These are phyloP conservation scores for Paracentrotus lividus DNA, from an alignment of 53 echinoderm and acorn worm genomes.

Conservation along the genomic window DNA sequence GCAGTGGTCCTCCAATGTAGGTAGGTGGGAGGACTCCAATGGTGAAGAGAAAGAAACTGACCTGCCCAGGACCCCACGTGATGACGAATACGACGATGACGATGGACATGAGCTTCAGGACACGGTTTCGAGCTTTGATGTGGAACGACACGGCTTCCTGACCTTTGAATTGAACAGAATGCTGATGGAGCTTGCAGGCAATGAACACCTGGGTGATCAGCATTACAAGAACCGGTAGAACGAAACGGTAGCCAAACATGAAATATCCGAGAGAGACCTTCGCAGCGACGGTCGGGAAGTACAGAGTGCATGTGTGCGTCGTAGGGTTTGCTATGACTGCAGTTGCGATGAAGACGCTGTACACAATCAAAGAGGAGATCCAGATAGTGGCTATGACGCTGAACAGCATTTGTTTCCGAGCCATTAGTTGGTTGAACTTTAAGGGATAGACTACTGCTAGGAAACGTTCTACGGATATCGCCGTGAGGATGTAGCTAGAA, in stretches of 20 bases:
- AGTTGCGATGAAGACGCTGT: constrained; percentile 15
- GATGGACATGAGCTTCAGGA: constrained; percentile 53
- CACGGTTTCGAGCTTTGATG: constrained; percentile 52
- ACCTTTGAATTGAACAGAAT: background rate
- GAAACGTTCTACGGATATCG: constrained; percentile 53
- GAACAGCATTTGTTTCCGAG: constrained; percentile 10
- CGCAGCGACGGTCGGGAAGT: background rate
- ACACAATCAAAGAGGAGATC: background rate
- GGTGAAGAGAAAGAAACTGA: constrained; percentile 51
- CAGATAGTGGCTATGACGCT: background rate
- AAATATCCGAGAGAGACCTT: constrained; percentile 26
- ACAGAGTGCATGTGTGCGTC: constrained; percentile 17
- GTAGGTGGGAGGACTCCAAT: constrained; percentile 18
- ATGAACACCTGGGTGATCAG: constrained; percentile 45
- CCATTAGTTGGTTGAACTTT: constrained; percentile 31
- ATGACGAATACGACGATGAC: constrained; percentile 53
- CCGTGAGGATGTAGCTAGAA: constrained; percentile 57
- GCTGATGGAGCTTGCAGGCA: constrained; percentile 9
- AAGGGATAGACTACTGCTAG: constrained; percentile 43
- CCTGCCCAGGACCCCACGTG: constrained; percentile 42
- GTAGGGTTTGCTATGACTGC: background rate
- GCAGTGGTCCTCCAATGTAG: constrained; percentile 46
- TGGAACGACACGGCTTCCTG: constrained; percentile 31
- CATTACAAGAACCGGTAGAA: constrained; percentile 32
- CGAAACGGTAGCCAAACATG: constrained; percentile 43